A percentile compares a stretch with the other conserved stretches of the same genome.
Conservation (phyloP, 1,140 invertebrate genomes). For the Spodoptera litura region DNA sequence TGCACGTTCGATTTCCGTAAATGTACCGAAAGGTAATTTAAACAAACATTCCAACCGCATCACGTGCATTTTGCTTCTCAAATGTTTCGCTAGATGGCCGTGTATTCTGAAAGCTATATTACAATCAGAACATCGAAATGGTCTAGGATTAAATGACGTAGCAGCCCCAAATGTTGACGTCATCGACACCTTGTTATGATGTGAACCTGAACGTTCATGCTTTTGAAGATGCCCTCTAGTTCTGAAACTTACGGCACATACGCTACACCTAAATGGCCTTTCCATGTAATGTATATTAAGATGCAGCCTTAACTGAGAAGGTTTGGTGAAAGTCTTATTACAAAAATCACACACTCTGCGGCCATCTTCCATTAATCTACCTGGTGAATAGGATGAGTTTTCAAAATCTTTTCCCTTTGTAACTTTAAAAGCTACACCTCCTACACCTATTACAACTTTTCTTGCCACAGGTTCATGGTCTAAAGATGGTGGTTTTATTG, state of each 20-base stretch:
- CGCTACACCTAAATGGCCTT: slow-evolving; percentile 95
- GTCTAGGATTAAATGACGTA: slow-evolving; percentile 95
- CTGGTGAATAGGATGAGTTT: slow-evolving; percentile 78
- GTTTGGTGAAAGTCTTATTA: slow-evolving; percentile 95
- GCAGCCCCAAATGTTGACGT: slow-evolving; percentile 94
- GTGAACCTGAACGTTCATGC: slow-evolving; percentile 95
- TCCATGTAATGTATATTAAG: slow-evolving; percentile 99
- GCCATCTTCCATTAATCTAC: slow-evolving; percentile 90
- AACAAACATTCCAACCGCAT: slow-evolving; percentile 97
- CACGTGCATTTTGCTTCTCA: slow-evolving; percentile 98
- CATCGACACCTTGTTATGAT: slow-evolving; percentile 96
- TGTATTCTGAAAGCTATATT: slow-evolving; percentile 98
- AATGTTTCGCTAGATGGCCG: slow-evolving; percentile 97
- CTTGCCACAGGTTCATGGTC: slow-evolving; percentile 81
- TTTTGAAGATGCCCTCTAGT: slow-evolving; percentile 97
- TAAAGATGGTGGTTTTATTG: slow-evolving; percentile 64
- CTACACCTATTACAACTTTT: slow-evolving; percentile 84
- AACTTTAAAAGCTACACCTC: slow-evolving; percentile 84
- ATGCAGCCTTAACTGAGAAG: slow-evolving; percentile 95
- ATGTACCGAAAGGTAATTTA: slow-evolving; percentile 98
- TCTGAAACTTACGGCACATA: slow-evolving; percentile 95
- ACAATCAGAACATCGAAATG: slow-evolving; percentile 98
- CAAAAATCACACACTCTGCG: slow-evolving; percentile 95
- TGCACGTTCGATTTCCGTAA: slow-evolving; percentile 96
- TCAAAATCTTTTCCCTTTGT: slow-evolving; percentile 82